Evolutionary conservation across 2,797 vertebrate species (phyloP).

Genomic region (Phylloscopus collybita): DNA sequence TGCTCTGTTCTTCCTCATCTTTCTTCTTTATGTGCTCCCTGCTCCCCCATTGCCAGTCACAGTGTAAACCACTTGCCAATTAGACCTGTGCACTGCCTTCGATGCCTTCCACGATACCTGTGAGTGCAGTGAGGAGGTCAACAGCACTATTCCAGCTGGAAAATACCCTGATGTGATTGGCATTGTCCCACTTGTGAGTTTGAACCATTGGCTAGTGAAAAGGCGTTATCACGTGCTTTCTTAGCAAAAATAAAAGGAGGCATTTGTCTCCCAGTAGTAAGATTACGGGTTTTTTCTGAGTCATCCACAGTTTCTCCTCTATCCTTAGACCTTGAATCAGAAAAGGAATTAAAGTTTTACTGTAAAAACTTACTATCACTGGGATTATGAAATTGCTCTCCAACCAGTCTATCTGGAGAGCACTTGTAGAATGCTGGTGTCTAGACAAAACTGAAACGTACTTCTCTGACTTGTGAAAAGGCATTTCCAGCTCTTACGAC

Average conservation of each 20-base stretch:
- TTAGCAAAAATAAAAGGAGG: not conserved
- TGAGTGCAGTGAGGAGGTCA: not conserved
- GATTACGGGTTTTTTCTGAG: rapidly evolving
- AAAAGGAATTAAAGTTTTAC: not conserved
- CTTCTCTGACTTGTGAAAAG: not conserved
- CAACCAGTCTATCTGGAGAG: not conserved
- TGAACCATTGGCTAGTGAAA: not conserved
- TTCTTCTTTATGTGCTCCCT: constrained; percentile 3
- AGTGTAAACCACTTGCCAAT: not conserved
- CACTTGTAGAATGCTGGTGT: not conserved
- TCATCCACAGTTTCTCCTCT: not conserved
- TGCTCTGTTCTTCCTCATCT: constrained; percentile 39
- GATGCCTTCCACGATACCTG: not conserved
- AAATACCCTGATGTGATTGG: not conserved
- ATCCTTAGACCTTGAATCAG: not conserved
- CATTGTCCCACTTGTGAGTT: not conserved
- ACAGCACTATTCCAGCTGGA: not conserved
- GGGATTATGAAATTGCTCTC: not conserved
- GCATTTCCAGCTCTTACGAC: not conserved
- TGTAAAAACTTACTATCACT: not conserved
- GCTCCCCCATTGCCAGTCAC: not conserved
- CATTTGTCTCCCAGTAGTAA: not conserved
- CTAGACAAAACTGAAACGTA: not conserved
- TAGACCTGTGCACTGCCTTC: not conserved
- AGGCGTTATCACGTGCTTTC: not conserved